phyloP scores from a whole-genome alignment of 2,888 invertebrate genomes.

The Drosophila merina region DNA sequence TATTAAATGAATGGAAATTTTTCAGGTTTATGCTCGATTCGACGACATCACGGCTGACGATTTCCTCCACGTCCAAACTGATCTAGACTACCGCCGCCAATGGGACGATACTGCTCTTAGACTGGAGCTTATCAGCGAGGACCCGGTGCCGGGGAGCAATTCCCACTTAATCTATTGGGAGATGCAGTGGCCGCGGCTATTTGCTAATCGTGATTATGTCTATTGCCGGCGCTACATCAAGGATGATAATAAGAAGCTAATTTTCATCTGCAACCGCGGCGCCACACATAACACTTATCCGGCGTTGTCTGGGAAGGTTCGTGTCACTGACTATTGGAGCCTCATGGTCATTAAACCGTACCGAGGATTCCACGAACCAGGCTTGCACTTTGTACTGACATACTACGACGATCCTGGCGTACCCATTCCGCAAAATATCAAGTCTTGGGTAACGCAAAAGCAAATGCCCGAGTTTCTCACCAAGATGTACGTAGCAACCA shows the following conservation, averaged over 20 bases:
- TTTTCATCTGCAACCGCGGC: slow-evolving; percentile 88
- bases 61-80: slow-evolving; percentile 92
- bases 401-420: slow-evolving; percentile 95
- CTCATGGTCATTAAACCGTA: slow-evolving; percentile 92
- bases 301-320: slow-evolving; percentile 87
- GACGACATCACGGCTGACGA: slow-evolving; percentile 91
- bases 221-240: slow-evolving; percentile 89
- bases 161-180: slow-evolving; percentile 94
- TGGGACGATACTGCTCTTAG: slow-evolving; percentile 93
- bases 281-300: slow-evolving; percentile 90
- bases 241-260: slow-evolving; percentile 86
- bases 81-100: slow-evolving; percentile 89
- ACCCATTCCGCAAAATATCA: slow-evolving; percentile 88
- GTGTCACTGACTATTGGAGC: slow-evolving; percentile 93
- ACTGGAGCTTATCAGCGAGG: slow-evolving; percentile 88
- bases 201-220: slow-evolving; percentile 94
- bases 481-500: slow-evolving; percentile 89
- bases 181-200: slow-evolving; percentile 93
- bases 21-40: slow-evolving; percentile 89
- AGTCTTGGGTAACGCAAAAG: slow-evolving; percentile 90
- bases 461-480: slow-evolving; percentile 91
- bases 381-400: slow-evolving; percentile 89
- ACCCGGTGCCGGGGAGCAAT: slow-evolving; percentile 85
- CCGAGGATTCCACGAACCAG: slow-evolving; percentile 80
- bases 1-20: too few species aligned